Conservation (phyloP, 2,797 vertebrate genomes). For the Pangasius djambal region DNA sequence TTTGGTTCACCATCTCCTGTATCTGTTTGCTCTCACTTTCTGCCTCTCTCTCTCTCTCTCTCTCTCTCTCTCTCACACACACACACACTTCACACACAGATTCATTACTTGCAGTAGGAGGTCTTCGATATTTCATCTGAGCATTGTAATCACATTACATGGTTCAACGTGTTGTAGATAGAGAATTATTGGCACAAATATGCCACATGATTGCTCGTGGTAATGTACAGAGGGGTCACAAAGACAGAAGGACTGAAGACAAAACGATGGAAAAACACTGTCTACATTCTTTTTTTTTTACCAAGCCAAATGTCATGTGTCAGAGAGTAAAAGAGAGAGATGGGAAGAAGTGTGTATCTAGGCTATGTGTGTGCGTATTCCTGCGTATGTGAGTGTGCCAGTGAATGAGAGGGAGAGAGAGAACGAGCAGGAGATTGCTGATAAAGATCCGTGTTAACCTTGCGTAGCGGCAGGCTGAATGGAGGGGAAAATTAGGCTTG, state of each 20-base stretch:
- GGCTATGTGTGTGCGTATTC: constrained; percentile 27
- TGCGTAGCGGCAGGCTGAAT: constrained; percentile 71
- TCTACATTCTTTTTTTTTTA: neutral
- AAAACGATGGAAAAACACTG: constrained; percentile 11
- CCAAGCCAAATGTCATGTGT: constrained; percentile 43
- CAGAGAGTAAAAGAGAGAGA: constrained; percentile 46
- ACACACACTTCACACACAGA: constrained; percentile 28
- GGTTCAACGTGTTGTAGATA: constrained; percentile 89
- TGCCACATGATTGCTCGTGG: constrained; percentile 77
- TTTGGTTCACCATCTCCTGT: constrained; percentile 66
- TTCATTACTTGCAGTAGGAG: constrained; percentile 72
- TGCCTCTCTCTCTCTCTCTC: constrained; percentile 52
- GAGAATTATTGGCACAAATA: constrained; percentile 89
- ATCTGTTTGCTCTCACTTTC: constrained; percentile 75
- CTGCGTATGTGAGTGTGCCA: constrained; percentile 29
- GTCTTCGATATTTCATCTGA: constrained; percentile 98
- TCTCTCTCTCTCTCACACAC: neutral
- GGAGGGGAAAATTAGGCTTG: constrained; percentile 82
- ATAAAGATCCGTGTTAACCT: constrained; percentile 66
- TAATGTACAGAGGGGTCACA: constrained; percentile 56
- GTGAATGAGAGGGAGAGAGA: constrained; percentile 73
- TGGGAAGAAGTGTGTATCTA: constrained; percentile 32
- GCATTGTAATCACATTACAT: constrained; percentile 93
- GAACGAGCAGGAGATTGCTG: constrained; percentile 52
- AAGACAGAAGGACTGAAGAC: constrained; percentile 11